Evolutionary conservation across 2,797 vertebrate species (phyloP).

Genomic region (Onychomys arenicola): DNA sequence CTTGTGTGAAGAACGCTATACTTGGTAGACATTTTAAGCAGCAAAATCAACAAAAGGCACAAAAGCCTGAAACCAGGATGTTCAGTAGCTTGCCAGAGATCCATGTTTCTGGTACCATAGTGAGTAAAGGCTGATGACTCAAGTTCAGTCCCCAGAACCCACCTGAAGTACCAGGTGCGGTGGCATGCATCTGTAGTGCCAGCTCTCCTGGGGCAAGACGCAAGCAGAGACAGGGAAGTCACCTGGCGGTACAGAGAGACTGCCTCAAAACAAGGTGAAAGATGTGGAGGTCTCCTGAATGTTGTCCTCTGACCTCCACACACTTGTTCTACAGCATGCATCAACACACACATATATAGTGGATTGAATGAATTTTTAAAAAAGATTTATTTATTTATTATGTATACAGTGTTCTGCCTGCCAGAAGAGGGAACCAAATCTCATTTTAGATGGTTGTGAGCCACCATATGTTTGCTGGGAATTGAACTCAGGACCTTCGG

Average conservation of each 20-base stretch:
- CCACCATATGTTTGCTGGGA: too few species aligned
- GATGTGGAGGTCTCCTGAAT: background rate
- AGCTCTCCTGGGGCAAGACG: background rate
- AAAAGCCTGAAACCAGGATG: background rate
- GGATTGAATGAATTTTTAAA: background rate
- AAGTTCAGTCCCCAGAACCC: background rate
- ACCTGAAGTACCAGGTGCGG: background rate
- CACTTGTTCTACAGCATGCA: background rate
- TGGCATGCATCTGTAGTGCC: background rate
- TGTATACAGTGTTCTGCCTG: too few species aligned
- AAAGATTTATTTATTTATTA: too few species aligned
- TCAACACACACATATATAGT: background rate
- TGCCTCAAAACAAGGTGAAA: background rate
- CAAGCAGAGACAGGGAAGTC: background rate
- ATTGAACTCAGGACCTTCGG: too few species aligned
- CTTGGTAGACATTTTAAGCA: background rate
- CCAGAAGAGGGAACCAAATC: too few species aligned
- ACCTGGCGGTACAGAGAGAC: background rate
- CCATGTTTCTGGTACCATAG: too few species aligned
- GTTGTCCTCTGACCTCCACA: background rate
- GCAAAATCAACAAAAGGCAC: background rate
- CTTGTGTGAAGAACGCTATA: background rate
- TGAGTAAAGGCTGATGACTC: background rate
- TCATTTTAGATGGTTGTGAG: too few species aligned
- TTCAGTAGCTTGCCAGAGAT: background rate